phyloP scores from a whole-genome alignment of 64 coral and sea anemone species.

The Actinia equina region DNA sequence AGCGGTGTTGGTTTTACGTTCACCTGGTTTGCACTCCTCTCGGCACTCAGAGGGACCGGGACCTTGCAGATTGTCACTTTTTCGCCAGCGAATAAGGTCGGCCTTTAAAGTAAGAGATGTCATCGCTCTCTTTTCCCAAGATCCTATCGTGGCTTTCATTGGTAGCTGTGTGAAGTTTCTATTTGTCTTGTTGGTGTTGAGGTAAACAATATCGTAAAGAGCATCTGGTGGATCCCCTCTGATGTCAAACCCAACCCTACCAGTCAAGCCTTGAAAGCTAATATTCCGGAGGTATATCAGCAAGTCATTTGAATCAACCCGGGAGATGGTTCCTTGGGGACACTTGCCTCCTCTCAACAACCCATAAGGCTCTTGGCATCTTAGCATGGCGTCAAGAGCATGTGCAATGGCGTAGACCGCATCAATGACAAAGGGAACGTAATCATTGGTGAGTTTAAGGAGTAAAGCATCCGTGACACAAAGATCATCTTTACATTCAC shows the following conservation, averaged over 20 bases:
- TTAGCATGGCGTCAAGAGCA: constrained; percentile 42
- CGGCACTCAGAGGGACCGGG: constrained; percentile 44
- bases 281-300: constrained; percentile 40
- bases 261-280: constrained; percentile 41
- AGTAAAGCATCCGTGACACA: constrained; percentile 20
- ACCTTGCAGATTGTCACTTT: not conserved
- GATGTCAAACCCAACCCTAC: constrained; percentile 39
- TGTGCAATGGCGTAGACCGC: constrained; percentile 71
- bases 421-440: constrained; percentile 48
- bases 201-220: constrained; percentile 49
- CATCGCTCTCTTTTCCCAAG: constrained; percentile 31
- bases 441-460: constrained; percentile 51
- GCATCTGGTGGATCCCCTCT: constrained; percentile 36
- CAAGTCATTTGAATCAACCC: constrained; percentile 37
- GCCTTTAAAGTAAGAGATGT: constrained; percentile 26
- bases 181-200: constrained; percentile 7
- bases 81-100: constrained; percentile 32
- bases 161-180: not conserved
- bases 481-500: constrained; percentile 27
- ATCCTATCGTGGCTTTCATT: constrained; percentile 15
- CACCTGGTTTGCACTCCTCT: constrained; percentile 38
- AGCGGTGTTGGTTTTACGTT: constrained; percentile 26
- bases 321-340: constrained; percentile 21
- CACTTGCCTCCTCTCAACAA: constrained; percentile 1
- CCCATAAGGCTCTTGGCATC: constrained; percentile 28